These are phyloP conservation scores for Andricus grossulariae DNA, from an alignment of 1,140 invertebrate genomes.

Conservation along the genomic window DNA sequence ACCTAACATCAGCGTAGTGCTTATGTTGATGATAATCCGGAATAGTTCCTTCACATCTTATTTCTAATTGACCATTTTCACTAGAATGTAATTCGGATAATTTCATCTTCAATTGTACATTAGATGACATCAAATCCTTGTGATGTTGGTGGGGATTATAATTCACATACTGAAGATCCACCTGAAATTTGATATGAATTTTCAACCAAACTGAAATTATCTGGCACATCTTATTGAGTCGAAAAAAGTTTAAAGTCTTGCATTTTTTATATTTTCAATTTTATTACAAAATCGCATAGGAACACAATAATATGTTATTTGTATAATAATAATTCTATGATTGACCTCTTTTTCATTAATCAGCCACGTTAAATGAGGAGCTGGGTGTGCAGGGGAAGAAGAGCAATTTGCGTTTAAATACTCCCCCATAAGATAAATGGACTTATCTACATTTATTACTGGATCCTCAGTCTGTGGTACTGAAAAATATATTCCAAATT, in stretches of 20 bases:
- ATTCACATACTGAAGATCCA: slow-evolving; percentile 62
- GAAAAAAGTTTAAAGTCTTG: neutral
- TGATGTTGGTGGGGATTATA: slow-evolving; percentile 62
- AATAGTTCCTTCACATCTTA: slow-evolving; percentile 85
- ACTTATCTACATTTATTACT: slow-evolving; percentile 83
- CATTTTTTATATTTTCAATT: neutral
- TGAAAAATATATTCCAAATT: slow-evolving; percentile 69
- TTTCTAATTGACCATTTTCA: slow-evolving; percentile 81
- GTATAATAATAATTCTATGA: slow-evolving; percentile 33
- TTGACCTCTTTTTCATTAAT: slow-evolving; percentile 88
- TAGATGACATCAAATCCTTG: slow-evolving; percentile 61
- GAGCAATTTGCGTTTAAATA: slow-evolving; percentile 86
- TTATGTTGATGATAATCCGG: slow-evolving; percentile 80
- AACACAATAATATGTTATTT: slow-evolving; percentile 37
- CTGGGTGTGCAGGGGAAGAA: slow-evolving; percentile 83
- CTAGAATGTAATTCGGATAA: slow-evolving; percentile 80
- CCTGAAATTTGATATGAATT: slow-evolving; percentile 48
- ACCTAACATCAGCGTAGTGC: slow-evolving; percentile 82
- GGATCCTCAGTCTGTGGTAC: slow-evolving; percentile 84
- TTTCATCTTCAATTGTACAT: slow-evolving; percentile 78
- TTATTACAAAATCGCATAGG: neutral
- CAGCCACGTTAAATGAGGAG: slow-evolving; percentile 88
- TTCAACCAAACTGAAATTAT: neutral
- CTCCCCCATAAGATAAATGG: slow-evolving; percentile 82
- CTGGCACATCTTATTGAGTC: neutral